Evolutionary conservation across 2,113 vertebrate genomes (phyloP), one percentile per base, ranked within the genome.

Genomic region (Calonectris borealis): DNA sequence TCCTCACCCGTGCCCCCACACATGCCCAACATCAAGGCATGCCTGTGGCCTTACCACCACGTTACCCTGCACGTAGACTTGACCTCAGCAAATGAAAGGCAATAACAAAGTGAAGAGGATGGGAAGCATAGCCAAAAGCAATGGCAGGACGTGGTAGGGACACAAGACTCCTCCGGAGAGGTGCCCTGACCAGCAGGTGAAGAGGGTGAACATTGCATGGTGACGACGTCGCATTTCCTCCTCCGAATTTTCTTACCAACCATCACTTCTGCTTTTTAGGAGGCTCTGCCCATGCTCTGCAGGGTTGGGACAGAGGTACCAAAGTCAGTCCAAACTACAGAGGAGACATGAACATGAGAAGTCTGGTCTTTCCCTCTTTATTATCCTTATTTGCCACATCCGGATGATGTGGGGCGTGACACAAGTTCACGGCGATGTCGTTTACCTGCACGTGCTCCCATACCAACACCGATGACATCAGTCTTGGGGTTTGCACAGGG

Each of bases 381-480:
- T 82, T 70, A 54, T 84, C 55, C 60, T 79, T 93, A 65, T 76
- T 93, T 87, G 44, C 54, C 85, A 79, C 77, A 87, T 93, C 58
- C 21, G 12, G 84, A 83, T 91, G 87, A 96, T 0, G 1, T 2
- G 7, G 90, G 54, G 58, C 16, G 0, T 80, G 90, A 83, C 78
- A 88, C 16, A 44, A 86, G 81, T 40, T 79, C 70, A 55, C 1
- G 1, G 66, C n/a, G 90, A 91, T 93, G 84, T 61, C 8, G 0
- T 69, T 85, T 88, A 94, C 87, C 94, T 93, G 84, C 84, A 94
- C 16, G 4, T 91, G 89, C 87, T 96, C 80, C 71, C 62, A 52
- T 32, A 89, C 29, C 94, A 81, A 52, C 2, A 1, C 48, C 12
- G 0, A 89, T 97, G 77, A 80, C 91, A 72, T 95, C 86, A 94